A percentile compares a stretch with the other conserved stretches of the same genome.
Evolutionary conservation across 1,140 invertebrate species (phyloP).

Genomic region (Leptoteleia sp.): DNA sequence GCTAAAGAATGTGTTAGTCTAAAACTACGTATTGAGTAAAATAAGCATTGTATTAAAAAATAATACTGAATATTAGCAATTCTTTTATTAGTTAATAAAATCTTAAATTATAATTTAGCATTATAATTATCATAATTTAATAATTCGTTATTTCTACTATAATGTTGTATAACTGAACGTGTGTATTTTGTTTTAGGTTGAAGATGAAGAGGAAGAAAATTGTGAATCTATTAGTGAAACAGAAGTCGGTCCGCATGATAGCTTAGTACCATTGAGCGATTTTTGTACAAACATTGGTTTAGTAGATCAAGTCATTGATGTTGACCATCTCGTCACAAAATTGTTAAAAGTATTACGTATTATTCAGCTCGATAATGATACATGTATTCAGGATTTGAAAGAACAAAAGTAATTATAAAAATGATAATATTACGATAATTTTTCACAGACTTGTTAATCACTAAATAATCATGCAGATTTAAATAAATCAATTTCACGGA

Average conservation of each 20-base stretch:
- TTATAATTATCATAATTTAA: too few species aligned
- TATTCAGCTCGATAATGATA: conserved; percentile 86
- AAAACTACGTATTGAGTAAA: too few species aligned
- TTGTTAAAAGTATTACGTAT: conserved; percentile 87
- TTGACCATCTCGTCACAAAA: conserved; percentile 88
- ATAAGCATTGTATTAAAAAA: too few species aligned
- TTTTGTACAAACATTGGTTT: conserved; percentile 80
- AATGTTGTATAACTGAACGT: too few species aligned
- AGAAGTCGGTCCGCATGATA: conserved; percentile 73
- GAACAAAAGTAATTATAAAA: conserved; percentile 79
- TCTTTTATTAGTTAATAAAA: too few species aligned
- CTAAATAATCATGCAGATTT: too few species aligned
- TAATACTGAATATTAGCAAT: too few species aligned
- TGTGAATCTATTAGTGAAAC: conserved; percentile 77
- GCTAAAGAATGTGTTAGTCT: too few species aligned
- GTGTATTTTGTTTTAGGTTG: conserved; percentile 74
- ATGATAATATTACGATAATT: background rate
- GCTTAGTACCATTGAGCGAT: conserved; percentile 71
- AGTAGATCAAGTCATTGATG: conserved; percentile 88
- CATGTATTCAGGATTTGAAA: conserved; percentile 83
- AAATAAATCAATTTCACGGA: too few species aligned
- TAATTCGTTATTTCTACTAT: too few species aligned
- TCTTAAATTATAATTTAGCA: too few species aligned
- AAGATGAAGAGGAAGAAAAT: conserved; percentile 78
- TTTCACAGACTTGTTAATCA: too few species aligned